Evolutionary conservation across 2,113 vertebrate genomes (phyloP), one percentile per base, ranked within the genome.

Genomic region (Puntigrus tetrazona): DNA sequence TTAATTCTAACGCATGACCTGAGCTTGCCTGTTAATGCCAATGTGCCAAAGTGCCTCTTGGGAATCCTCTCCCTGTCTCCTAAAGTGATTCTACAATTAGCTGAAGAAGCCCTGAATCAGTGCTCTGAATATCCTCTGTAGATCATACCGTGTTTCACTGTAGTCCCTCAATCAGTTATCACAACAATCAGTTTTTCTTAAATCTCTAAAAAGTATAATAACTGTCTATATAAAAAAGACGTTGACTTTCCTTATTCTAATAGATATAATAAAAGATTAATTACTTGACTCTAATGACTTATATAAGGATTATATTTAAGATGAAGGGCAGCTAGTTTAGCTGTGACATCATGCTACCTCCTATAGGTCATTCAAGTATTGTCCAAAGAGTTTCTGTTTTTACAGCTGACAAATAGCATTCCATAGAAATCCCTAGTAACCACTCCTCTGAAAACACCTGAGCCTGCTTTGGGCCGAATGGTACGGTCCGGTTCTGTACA

Each of bases 351-450:
- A 73, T 73, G 38, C 38, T 72, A 25, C 22, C 36, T 43, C n/a
- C 5, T 10, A 43, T 73, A 45, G 38, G n/a, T 43, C 38, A 22
- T 6, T 7, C 27, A n/a, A 43, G n/a, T 45, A 73, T 45, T 27
- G 70, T 45, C 22, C n/a, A 45, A 45, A 45, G n/a, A 27, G n/a
- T 73, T 73, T 73, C 70, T 73, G 70, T 11, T n/a, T 41, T 73
- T 25, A 73, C 41, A 45, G n/a, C n/a, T 73, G n/a, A 73, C 13
- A 43, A 45, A 45, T 73, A 45, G n/a, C n/a, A 73, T 73, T 73
- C 6, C 6, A 27, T 73, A 27, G 41, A 43, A 25, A 73, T 45
- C 13, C 70, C n/a, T 45, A 25, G n/a, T 41, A 73, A 73, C 38
- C 22, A 7, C 70, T 45, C 41, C n/a, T 73, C 41, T 73, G 38